Percentiles rank a stretch among this genome's conserved stretches.
These are phyloP conservation scores for Malurus elegans DNA, from an alignment of 2,113 vertebrate genomes.

Conservation along the genomic window DNA sequence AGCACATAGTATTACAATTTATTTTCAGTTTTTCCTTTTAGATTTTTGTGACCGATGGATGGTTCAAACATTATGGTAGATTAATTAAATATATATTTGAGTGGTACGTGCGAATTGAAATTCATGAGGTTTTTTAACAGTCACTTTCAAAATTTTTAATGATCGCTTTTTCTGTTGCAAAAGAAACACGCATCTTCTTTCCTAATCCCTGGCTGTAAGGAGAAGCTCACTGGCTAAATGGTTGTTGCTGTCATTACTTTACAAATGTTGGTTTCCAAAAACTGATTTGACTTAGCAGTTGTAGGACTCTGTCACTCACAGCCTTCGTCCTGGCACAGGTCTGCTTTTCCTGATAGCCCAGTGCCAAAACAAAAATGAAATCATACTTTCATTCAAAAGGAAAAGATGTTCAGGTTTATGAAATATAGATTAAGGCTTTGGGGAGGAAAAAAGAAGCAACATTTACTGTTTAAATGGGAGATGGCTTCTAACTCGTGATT, in stretches of 20 bases:
- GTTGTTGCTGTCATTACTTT: neutral
- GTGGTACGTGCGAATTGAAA: neutral
- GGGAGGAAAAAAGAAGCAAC: slow-evolving; percentile 42
- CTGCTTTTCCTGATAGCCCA: neutral
- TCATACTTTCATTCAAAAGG: neutral
- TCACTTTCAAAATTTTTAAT: slow-evolving; percentile 1
- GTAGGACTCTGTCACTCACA: slow-evolving; percentile 24
- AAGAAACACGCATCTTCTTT: neutral
- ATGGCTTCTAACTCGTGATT: slow-evolving; percentile 60
- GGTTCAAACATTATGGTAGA: neutral
- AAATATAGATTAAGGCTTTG: slow-evolving; percentile 70
- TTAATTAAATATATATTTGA: neutral
- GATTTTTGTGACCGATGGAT: neutral
- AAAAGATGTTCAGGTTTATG: slow-evolving; percentile 21
- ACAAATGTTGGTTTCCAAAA: neutral
- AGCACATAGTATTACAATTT: neutral
- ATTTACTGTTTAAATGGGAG: slow-evolving; percentile 58
- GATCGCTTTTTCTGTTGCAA: neutral
- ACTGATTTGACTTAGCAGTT: neutral
- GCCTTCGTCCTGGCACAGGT: slow-evolving; percentile 47
- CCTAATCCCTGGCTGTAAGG: neutral
- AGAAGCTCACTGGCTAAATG: neutral
- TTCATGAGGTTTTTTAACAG: neutral
- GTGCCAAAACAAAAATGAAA: slow-evolving; percentile 33
- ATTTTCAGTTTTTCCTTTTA: neutral